Evolutionary conservation across 2,113 vertebrate species (phyloP), one percentile per base, ranked within the genome.

Genomic region (Sceloporus tristichus): DNA sequence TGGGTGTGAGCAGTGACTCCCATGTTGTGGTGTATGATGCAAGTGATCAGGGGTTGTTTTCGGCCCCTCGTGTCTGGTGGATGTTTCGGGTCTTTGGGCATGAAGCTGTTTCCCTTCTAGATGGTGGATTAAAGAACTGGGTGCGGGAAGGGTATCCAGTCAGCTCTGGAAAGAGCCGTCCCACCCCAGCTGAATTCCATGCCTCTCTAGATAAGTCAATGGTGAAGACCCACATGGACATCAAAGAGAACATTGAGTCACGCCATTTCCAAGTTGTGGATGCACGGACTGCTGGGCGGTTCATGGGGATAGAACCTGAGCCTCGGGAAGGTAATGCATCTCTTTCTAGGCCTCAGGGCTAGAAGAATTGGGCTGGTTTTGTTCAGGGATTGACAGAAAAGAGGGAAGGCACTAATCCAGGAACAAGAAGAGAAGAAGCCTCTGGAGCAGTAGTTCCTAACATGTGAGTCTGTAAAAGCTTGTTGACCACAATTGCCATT

Each of bases 21-120:
- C 98, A 99, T 5, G 98, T 99, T 0, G 98, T 99, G 4, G 96
- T 99, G 42, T 99, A 99, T 19, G 98, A 99, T 87, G 97, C 97
- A 93, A 99, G 98, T 65, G 97, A 98, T 87, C 97, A 98, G 85
- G 99, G 98, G 5, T 96, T 97, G 29, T 99, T 96, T 96, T 94
- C 97, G 2, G 98, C 98, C 0, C 98, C 99, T 0, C 97, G 98
- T 0, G 96, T 99, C 13, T 99, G 98, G 98, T 99, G 98, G 98
- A 99, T 99, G 99, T 99, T 99, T 93, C 97, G 98, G 1, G 94
- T 95, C 80, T 99, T 99, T 4, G 98, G 99, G 4, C 99, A 99
- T 56, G 87, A 82, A 13, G 62, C 90, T 0, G 98, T 99, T 84
- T 99, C 99, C 0, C 96, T 99, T 82, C 96, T 99, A 77, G 97